A percentile compares a stretch with the other conserved stretches of the same genome.
These are phyloP conservation scores for Brienomyrus brachyistius DNA, from an alignment of 2,113 vertebrate species.

Conservation along the genomic window DNA sequence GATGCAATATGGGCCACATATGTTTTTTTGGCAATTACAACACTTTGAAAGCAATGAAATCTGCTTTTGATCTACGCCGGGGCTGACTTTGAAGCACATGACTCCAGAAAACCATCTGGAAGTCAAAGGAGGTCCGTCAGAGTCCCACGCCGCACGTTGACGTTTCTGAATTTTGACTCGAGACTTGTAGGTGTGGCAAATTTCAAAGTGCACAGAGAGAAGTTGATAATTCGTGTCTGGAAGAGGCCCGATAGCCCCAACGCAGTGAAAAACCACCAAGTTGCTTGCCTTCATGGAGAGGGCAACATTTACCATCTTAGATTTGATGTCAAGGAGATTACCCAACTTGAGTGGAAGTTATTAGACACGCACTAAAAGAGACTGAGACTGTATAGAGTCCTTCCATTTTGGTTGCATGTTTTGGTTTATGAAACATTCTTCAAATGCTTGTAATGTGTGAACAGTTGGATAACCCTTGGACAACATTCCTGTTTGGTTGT, in stretches of 20 bases:
- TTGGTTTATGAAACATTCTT: not conserved
- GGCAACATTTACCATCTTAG: not conserved
- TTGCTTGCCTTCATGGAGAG: not conserved
- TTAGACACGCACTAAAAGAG: not conserved
- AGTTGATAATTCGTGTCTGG: not conserved
- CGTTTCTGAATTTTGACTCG: not conserved
- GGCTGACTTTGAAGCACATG: conserved; percentile 42
- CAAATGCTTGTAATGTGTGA: not conserved
- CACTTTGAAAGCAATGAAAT: conserved; percentile 53
- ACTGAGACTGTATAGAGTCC: not conserved
- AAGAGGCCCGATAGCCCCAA: not conserved
- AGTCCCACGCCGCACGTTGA: not conserved
- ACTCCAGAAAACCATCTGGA: conserved; percentile 42
- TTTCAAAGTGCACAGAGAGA: not conserved
- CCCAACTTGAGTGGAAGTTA: not conserved
- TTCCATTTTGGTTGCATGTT: not conserved
- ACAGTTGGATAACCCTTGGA: not conserved
- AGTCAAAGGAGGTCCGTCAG: conserved; percentile 24
- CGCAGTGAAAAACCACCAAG: not conserved
- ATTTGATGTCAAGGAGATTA: not conserved
- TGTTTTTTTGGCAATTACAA: conserved; percentile 55
- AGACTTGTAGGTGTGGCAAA: not conserved
- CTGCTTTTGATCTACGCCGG: conserved; percentile 52
- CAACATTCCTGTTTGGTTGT: not conserved
- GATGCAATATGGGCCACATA: conserved; percentile 48